A percentile compares a stretch with the other conserved stretches of the same genome.
phyloP scores from a whole-genome alignment of 2,888 invertebrate species.

The Odontomyia ornata region DNA sequence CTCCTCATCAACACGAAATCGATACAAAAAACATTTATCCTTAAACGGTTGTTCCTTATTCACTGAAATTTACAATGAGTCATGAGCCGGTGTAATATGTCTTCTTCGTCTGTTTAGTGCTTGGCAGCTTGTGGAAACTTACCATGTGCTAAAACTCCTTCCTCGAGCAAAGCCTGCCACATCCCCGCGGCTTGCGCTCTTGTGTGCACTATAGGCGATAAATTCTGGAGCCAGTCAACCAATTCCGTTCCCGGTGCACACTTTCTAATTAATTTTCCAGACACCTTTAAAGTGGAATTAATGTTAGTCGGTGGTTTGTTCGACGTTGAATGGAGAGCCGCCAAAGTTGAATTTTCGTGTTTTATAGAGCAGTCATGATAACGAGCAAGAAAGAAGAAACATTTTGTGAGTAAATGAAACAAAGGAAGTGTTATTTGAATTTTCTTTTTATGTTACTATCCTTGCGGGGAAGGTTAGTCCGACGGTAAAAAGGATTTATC shows the following conservation, averaged over 20 bases:
- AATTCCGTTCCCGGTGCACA: slow-evolving; percentile 82
- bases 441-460: too few relatives aligned
- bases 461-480: too few relatives aligned
- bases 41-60: slow-evolving; percentile 82
- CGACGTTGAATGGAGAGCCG: not conserved
- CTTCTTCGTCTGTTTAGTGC: too few relatives aligned
- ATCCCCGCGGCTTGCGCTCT: slow-evolving; percentile 79
- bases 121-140: slow-evolving; percentile 54
- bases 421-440: too few relatives aligned
- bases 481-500: too few relatives aligned
- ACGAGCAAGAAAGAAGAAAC: too few relatives aligned
- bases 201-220: slow-evolving; percentile 71
- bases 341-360: too few relatives aligned
- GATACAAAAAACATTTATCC: slow-evolving; percentile 84
- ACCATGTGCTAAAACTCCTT: slow-evolving; percentile 81
- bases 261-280: slow-evolving; percentile 71
- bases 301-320: not conserved
- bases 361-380: too few relatives aligned
- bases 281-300: slow-evolving; percentile 60
- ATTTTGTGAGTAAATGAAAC: too few relatives aligned
- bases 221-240: slow-evolving; percentile 79
- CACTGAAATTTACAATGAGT: slow-evolving; percentile 65
- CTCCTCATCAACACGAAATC: slow-evolving; percentile 80
- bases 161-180: slow-evolving; percentile 85
- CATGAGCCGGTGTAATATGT: slow-evolving; percentile 7